Evolutionary conservation across 2,888 invertebrate species (phyloP), one percentile per base, ranked within the genome.

Genomic region (Herminia tarsipennalis): DNA sequence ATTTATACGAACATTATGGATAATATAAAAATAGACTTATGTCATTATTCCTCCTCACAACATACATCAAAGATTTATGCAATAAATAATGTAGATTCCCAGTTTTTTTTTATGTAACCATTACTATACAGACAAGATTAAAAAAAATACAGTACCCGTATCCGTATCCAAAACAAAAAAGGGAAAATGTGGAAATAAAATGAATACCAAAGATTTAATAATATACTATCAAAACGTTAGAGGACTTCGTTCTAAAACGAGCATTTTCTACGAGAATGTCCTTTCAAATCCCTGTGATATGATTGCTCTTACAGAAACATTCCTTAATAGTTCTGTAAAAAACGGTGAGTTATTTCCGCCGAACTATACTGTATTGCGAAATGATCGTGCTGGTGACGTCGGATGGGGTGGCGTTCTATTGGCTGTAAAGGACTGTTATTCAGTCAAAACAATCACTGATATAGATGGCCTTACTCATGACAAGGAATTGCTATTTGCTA

Each of bases 401-500:
- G 38, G 28, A 6, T 38, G 28, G 27, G 29, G 38, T 13, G 29
- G 38, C 8, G 21, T 38, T n/a, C 5, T 38, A 1, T 21, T 29
- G 9, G 38, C 25, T n/a, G 35, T 35, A 1, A 35, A 10, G 5
- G 14, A 28, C 5, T 6, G 28, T 17, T 44, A 33, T 8, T 17
- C 27, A 33, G 44, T 44, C 2, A 27, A 21, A n/a, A 33, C 13
- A 27, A 33, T 44, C 8, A 44, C 21, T n/a, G n/a, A 37, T n/a
- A 3, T 44, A 1, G 33, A 33, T 32, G 21, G 8, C 1, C n/a
- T 44, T 1, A 28, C 44, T 1, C 33, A 44, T n/a, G 44, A 44
- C 5, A 44, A 44, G 9, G 44, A 44, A 44, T n/a, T 44, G n/a
- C 5, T 44, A 2, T 44, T 44, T 33, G 38, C 33, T 28, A 16